Evolutionary conservation across 2,888 invertebrate species (phyloP).

Genomic region (Lingula anatina): DNA sequence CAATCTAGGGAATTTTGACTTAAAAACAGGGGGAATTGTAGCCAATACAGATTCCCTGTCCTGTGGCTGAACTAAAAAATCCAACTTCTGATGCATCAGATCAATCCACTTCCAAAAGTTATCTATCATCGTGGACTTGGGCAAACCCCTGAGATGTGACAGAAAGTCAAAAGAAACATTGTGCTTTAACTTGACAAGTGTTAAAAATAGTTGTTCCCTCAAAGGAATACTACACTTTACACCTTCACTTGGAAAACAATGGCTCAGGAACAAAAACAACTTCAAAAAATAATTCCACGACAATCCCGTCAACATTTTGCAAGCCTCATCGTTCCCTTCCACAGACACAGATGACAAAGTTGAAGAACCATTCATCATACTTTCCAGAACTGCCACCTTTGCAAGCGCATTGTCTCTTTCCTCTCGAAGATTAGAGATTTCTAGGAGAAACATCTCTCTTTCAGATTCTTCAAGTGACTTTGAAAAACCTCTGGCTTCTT

Average conservation of each 20-base stretch:
- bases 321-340: slow-evolving; percentile 5
- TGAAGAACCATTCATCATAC: not conserved
- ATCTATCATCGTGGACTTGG: slow-evolving; percentile 6
- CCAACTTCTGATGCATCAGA: slow-evolving; percentile 7
- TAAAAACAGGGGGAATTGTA: slow-evolving; percentile 7
- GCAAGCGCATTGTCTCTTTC: not conserved
- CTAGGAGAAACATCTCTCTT: not conserved
- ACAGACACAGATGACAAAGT: slow-evolving; percentile 1
- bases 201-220: slow-evolving; percentile 10
- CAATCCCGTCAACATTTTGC: slow-evolving; percentile 7
- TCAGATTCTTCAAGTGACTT: not conserved
- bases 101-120: slow-evolving; percentile 14
- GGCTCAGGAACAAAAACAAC: slow-evolving; percentile 2
- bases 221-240: not conserved
- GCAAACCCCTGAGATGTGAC: slow-evolving; percentile 5
- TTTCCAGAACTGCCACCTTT: not conserved
- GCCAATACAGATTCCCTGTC: slow-evolving; percentile 8
- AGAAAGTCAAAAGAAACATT: slow-evolving; percentile 9
- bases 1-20: no score
- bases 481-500: no score
- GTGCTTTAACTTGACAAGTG: slow-evolving; percentile 12
- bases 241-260: not conserved
- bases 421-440: not conserved
- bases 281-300: slow-evolving; percentile 6
- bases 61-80: slow-evolving; percentile 10